Percentiles rank a stretch among this genome's conserved stretches.
phyloP scores from a whole-genome alignment of 2,113 vertebrate species.

The Notarius lentiginosus region DNA sequence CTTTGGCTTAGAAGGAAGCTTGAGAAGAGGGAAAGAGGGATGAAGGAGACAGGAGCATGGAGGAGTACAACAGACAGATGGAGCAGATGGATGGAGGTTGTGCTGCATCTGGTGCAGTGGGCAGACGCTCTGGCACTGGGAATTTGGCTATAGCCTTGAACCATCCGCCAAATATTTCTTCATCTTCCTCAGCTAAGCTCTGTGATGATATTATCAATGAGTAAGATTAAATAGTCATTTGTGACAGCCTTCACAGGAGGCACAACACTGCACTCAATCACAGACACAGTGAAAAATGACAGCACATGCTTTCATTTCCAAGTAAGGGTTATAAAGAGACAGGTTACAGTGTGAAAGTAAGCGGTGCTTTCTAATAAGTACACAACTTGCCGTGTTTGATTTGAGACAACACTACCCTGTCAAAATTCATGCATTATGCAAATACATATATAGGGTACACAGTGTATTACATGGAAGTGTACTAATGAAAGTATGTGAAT shows the following conservation, averaged over 20 bases:
- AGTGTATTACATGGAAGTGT: too few species aligned
- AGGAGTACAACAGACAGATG: conserved; percentile 39
- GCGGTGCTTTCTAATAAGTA: too few species aligned
- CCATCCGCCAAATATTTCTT: conserved; percentile 16
- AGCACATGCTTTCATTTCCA: not conserved
- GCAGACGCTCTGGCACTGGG: conserved; percentile 57
- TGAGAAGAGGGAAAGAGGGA: not conserved
- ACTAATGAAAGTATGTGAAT: too few species aligned
- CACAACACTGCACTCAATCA: not conserved
- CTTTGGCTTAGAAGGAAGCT: not conserved
- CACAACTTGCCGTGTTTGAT: too few species aligned
- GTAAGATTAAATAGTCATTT: conserved; percentile 21
- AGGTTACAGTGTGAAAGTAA: not conserved
- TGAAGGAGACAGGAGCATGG: not conserved
- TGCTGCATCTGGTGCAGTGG: conserved; percentile 61
- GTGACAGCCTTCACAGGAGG: not conserved
- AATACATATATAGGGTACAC: too few species aligned
- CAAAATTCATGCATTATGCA: too few species aligned
- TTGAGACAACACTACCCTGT: too few species aligned
- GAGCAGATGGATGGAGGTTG: conserved; percentile 71
- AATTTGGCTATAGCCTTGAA: conserved; percentile 14
- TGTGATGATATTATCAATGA: conserved; percentile 9
- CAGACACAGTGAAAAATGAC: not conserved
- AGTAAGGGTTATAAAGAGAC: not conserved
- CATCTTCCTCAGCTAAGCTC: conserved; percentile 1